Base-by-base conservation (phyloP, 2,113 vertebrate genomes). In the Sapajus apella region DNA sequence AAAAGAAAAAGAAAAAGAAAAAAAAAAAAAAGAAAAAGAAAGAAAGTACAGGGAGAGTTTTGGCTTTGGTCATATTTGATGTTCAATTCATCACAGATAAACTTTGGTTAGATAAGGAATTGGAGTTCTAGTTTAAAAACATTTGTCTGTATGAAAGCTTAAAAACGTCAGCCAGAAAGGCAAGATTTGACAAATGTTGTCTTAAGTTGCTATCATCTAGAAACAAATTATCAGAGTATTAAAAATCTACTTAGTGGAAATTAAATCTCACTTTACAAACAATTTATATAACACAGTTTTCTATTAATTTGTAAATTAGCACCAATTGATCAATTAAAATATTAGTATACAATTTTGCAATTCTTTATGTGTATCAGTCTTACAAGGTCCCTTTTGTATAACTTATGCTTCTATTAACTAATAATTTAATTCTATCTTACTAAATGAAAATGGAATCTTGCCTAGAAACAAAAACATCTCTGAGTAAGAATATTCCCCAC, bases 371-470 rank as follows among this genome's bases (percentile, higher is more conserved):
- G 72, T 32, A 12, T 90, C 17, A 70, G 35, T 70, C 18, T 92
- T 87, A 80, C 23, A 95, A 88, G 25, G 4, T 21, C n/a, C 45
- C 32, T 94, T 87, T 82, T 35, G 11, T 0, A 21, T n/a, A 81
- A 72, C 37, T 81, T 11, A 80, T 80, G 43, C 32, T 90, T 76
- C 17, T 81, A 43, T 52, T 82, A 86, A 82, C 32, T 93, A 61
- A 64, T 61, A 43, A 52, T 47, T 93, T 96, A 93, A 91, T 79
- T 96, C 12, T 70, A 21, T 90, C 66, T 91, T 92, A 87, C 61
- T 95, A 18, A 97, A 70, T 87, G 20, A 93, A 43, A 95, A 85
- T 85, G 72, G 55, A 97, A 82, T 76, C 5, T 79, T 94, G 37
- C 6, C 56, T n/a, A 68, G 12, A 91, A 86, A 83, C 2, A 96